Evolutionary conservation across 1,140 invertebrate species (phyloP).

Genomic region (Heterodera carotae): DNA sequence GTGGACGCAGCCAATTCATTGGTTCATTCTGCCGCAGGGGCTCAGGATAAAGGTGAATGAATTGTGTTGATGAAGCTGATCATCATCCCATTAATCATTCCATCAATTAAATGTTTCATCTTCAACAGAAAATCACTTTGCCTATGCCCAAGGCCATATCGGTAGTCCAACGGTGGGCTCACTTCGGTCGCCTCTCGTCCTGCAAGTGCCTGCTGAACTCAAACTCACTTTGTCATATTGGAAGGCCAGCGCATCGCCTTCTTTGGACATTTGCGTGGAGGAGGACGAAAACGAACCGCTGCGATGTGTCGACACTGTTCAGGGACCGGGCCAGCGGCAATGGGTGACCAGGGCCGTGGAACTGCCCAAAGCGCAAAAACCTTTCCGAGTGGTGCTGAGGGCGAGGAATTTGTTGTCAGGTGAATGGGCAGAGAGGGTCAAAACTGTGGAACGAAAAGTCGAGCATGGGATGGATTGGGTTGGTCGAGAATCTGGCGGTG

Average conservation of each 20-base stretch:
- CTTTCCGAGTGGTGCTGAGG: conserved; percentile 27
- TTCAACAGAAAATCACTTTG: conserved; percentile 22
- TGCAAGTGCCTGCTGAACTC: conserved; percentile 18
- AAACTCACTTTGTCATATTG: conserved; percentile 29
- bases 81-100: no score
- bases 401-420: conserved; percentile 30
- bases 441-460: no score
- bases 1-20: conserved; percentile 33
- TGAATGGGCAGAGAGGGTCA: not conserved
- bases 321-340: conserved; percentile 33
- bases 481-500: no score
- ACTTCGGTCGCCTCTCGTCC: conserved; percentile 21
- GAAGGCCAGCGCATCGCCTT: conserved; percentile 25
- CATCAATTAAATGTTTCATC: not conserved
- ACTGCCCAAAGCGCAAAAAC: conserved; percentile 12
- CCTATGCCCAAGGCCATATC: conserved; percentile 36
- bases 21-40: conserved; percentile 24
- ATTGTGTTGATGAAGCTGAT: not conserved
- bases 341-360: conserved; percentile 28
- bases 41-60: not conserved
- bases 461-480: no score
- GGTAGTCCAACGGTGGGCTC: conserved; percentile 30
- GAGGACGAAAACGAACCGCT: conserved; percentile 24
- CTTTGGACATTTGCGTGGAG: conserved; percentile 37
- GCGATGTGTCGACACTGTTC: conserved; percentile 33